Conservation (phyloP, 1,140 invertebrate genomes). For the Campoletis sonorensis region DNA sequence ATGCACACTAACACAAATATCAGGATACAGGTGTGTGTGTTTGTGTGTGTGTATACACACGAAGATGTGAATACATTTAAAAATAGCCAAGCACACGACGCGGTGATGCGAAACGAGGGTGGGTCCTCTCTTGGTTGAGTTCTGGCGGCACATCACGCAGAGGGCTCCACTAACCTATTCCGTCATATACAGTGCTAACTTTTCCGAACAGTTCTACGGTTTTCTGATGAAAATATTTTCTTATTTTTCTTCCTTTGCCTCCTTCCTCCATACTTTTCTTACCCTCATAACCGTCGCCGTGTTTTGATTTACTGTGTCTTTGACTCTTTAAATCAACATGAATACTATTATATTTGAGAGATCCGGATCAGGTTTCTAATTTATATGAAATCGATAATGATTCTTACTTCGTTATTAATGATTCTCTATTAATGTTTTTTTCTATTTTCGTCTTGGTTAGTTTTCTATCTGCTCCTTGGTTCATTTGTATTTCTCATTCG, state of each 20-base stretch:
- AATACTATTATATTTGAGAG: not conserved
- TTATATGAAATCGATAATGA: not conserved
- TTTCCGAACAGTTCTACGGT: not conserved
- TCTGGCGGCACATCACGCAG: slow-evolving; percentile 24
- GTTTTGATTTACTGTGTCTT: not conserved
- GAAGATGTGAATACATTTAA: slow-evolving; percentile 69
- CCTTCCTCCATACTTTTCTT: too few species aligned
- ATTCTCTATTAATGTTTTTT: slow-evolving; percentile 14
- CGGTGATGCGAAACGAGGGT: slow-evolving; percentile 52
- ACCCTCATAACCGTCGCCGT: not conserved
- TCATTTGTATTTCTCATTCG: not conserved
- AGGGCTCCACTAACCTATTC: not conserved
- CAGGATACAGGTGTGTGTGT: not conserved
- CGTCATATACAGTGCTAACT: not conserved
- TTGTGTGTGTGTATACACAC: not conserved
- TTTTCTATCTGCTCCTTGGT: not conserved
- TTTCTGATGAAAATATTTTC: not conserved
- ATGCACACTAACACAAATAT: not conserved
- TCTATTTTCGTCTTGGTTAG: not conserved
- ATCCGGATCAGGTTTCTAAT: not conserved
- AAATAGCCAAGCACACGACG: slow-evolving; percentile 68
- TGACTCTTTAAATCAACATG: not conserved
- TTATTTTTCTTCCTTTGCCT: too few species aligned
- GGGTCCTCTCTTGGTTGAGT: slow-evolving; percentile 6
- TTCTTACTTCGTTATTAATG: not conserved